phyloP scores from a whole-genome alignment of 2,888 invertebrate genomes.

The Monoplex corrugatus region DNA sequence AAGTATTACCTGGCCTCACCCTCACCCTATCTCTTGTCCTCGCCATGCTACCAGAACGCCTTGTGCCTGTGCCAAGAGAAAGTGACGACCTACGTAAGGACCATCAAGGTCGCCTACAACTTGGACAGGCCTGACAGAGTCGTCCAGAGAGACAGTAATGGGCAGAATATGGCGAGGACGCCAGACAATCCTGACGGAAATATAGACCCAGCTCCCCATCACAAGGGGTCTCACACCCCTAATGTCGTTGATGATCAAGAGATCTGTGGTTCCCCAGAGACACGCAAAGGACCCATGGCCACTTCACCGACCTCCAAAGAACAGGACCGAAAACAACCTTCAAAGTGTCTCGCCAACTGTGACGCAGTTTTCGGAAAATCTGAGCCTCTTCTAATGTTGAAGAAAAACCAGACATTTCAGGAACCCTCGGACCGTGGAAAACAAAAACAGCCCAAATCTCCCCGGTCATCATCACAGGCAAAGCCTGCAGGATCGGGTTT shows the following conservation, averaged over 20 bases:
- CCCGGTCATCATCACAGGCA: no score
- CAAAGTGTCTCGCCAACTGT: neutral
- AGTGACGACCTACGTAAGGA: conserved; percentile 68
- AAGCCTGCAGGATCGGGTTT: no score
- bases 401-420: conserved; percentile 26
- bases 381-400: conserved; percentile 12
- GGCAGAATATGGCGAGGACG: neutral
- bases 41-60: conserved; percentile 64
- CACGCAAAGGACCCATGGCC: neutral
- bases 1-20: conserved; percentile 66
- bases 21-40: conserved; percentile 59
- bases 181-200: no score
- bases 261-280: conserved; percentile 35
- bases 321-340: neutral
- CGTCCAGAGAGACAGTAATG: neutral
- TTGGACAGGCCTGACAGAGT: conserved; percentile 49
- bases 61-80: conserved; percentile 67
- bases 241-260: conserved; percentile 45
- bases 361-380: neutral
- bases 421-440: neutral
- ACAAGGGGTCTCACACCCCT: no score
- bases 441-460: no score
- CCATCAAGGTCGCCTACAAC: conserved; percentile 72
- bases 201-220: no score
- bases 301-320: neutral